Evolutionary conservation across 2,797 vertebrate species (phyloP), one percentile per base, ranked within the genome.

Genomic region (Cryptoblepharus egeriae): DNA sequence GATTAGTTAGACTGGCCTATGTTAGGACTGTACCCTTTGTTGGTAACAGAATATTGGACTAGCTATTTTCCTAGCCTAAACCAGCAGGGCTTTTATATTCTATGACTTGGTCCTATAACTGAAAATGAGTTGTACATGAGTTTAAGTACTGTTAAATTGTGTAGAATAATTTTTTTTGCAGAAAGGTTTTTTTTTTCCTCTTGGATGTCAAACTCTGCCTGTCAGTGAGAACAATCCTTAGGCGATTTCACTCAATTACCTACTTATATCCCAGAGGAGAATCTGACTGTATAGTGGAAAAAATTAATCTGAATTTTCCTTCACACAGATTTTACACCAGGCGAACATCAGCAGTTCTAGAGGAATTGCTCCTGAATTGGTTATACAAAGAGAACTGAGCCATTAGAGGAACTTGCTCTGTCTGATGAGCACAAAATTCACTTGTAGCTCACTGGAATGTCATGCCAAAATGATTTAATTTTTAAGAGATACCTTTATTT

Each of bases 401-500:
- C 58, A 26, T 63, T 63, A 69, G 30, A 35, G 30, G 42, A 70
- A 63, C 28, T 32, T 72, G 5, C n/a, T 35, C 30, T 61, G 26
- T n/a, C 12, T 52, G 55, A 63, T 71, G 24, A 80, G 18, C 30
- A 52, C 28, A 37, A 35, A 61, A 49, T 35, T 63, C 26, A 80
- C 39, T 49, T 39, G 16, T 22, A 26, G 69, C 2, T 32, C 57
- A 63, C 28, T 49, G 12, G 39, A 72, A 45, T 35, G 26, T 49
- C 42, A n/a, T 49, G 39, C 15, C 55, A 72, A 80, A 72, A 18
- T 35, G 37, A 60, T 10, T 63, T 45, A 67, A 39, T 75, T 63
- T 88, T 88, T 73, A 88, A 73, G 78, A 88, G 68, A 84, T 15
- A 49, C 69, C 20, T 87, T 87, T 68, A 83, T 70, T 60, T 73